phyloP scores from a whole-genome alignment of 2,797 vertebrate species.

The Valencia hispanica region DNA sequence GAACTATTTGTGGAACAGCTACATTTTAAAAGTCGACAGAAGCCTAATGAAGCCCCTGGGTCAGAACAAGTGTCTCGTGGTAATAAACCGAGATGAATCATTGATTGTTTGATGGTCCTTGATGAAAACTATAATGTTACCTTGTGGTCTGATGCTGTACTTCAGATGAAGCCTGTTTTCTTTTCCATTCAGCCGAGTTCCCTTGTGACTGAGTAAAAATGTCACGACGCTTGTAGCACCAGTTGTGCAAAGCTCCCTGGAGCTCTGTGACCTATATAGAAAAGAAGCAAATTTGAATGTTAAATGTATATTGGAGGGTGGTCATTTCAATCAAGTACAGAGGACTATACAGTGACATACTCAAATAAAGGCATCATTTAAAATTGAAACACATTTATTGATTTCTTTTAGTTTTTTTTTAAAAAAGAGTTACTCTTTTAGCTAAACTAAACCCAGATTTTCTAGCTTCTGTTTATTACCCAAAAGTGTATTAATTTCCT shows the following conservation, averaged over 20 bases:
- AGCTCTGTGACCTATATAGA: constrained; percentile 64
- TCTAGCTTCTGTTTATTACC: background rate
- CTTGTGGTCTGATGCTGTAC: constrained; percentile 32
- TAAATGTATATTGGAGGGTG: constrained; percentile 44
- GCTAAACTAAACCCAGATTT: background rate
- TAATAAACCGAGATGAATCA: constrained; percentile 56
- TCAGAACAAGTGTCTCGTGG: constrained; percentile 41
- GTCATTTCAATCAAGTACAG: constrained; percentile 43
- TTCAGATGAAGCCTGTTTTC: constrained; percentile 43
- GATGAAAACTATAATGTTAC: constrained; percentile 47
- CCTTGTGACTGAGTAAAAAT: constrained; percentile 59
- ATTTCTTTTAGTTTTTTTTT: background rate
- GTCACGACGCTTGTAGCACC: constrained; percentile 56
- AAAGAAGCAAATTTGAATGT: constrained; percentile 59
- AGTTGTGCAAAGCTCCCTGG: constrained; percentile 55
- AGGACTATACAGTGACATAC: background rate
- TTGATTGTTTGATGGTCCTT: constrained; percentile 49
- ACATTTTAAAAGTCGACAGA: constrained; percentile 35
- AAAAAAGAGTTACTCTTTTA: background rate
- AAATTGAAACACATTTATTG: background rate
- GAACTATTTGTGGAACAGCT: constrained; percentile 41
- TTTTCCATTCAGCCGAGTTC: constrained; percentile 35
- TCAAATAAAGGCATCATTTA: background rate
- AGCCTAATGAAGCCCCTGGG: constrained; percentile 55
- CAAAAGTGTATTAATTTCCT: background rate